Conservation (phyloP, 2,113 vertebrate genomes). For the Heteronetta atricapilla region DNA sequence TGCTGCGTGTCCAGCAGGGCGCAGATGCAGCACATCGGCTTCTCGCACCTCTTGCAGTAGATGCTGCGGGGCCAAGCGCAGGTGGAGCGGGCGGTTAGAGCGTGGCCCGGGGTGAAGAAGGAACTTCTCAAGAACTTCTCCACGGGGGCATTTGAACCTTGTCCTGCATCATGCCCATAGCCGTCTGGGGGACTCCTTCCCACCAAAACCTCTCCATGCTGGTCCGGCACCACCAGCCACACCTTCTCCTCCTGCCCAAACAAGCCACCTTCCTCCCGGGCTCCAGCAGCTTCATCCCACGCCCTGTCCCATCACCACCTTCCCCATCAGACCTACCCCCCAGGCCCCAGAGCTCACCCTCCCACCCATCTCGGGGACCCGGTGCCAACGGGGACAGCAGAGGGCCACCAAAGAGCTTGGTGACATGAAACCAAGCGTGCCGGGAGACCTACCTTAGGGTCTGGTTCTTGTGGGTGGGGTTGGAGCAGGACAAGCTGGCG, state of each 20-base stretch:
- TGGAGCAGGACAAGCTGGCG: slow-evolving; percentile 59
- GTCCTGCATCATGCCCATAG: not conserved
- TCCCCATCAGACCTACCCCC: not conserved
- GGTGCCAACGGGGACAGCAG: not conserved
- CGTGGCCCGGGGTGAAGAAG: too few species aligned
- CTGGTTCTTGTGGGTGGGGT: not conserved
- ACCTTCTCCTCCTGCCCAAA: not conserved
- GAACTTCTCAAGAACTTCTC: too few species aligned
- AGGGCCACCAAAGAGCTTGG: not conserved
- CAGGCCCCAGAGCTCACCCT: not conserved
- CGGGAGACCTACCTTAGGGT: not conserved
- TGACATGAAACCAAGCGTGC: not conserved
- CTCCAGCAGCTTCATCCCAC: not conserved
- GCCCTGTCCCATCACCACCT: not conserved
- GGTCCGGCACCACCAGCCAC: not conserved
- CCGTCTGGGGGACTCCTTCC: too few species aligned
- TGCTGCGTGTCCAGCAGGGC: slow-evolving; percentile 67
- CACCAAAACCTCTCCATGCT: not conserved
- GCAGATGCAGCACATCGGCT: slow-evolving; percentile 58
- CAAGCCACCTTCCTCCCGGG: not conserved
- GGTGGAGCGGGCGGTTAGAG: not conserved
- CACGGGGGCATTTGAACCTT: not conserved
- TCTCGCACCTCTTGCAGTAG: slow-evolving; percentile 60
- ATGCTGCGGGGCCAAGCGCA: slow-evolving; percentile 31
- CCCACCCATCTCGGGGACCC: too few species aligned